Base-by-base conservation (phyloP, 2,113 vertebrate species). In the Noctilio leporinus region DNA sequence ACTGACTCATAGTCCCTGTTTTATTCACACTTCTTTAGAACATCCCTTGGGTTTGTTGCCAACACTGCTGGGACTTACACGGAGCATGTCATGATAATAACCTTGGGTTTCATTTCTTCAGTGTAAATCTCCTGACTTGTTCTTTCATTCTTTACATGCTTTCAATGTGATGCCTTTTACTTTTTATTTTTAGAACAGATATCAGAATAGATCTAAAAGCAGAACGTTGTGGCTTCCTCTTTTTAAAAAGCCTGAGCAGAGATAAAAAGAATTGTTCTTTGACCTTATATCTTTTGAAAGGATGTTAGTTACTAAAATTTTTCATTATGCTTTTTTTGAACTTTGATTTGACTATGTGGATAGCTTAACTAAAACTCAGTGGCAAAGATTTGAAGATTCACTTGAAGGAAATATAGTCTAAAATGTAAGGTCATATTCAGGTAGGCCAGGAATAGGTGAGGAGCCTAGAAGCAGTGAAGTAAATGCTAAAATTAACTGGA, bases 171-270 rank as follows among this genome's bases (percentile, higher is more conserved):
- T 82, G 55, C 33, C 91, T 96, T 92, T 95, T 89, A 94, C 43
- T 90, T 93, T 94, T 93, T 88, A 95, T 96, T 97, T 97, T 97
- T 97, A 95, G 92, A 93, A 49, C 40, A 89, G 67, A 96, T 76
- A 89, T 93, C 80, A 87, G 87, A 86, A 97, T 75, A 95, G 72
- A 90, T 96, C 76, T 95, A 94, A 97, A 96, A 95, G 84, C 22
- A 53, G 90, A 86, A 92, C 43, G 51, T 38, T 8, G 14, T 80
- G 45, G 72, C n/a, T 89, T 84, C 73, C 7, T 28, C 20, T 69
- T 93, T 91, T 59, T 20, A 86, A 82, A 93, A 95, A 96, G 65
- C 24, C n/a, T 19, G 22, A 87, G 51, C 72, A 38, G 55, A 95
- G 88, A 62, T 38, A 70, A 91, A 81, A 83, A 67, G 78, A 82